phyloP scores from a whole-genome alignment of 2,888 invertebrate species.

The Melanostoma mellinum region DNA sequence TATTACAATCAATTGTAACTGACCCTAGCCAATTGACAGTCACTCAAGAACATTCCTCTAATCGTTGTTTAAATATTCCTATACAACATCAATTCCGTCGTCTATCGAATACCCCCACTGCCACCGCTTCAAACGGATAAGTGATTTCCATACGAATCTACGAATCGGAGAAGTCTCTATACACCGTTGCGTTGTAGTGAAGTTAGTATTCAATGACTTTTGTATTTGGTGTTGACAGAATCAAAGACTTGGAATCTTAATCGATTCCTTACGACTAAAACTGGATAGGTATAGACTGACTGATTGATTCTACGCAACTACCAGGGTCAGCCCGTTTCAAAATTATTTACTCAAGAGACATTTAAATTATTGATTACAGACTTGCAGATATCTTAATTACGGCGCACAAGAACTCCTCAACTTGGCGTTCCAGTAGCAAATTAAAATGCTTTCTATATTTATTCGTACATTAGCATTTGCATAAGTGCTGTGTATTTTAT shows the following conservation, averaged over 20 bases:
- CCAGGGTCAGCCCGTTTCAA: constrained; percentile 35
- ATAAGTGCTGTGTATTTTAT: constrained; percentile 68
- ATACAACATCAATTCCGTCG: constrained; percentile 28
- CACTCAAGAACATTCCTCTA: constrained; percentile 48
- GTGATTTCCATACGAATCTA: no score
- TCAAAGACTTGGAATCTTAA: constrained; percentile 39
- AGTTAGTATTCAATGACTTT: constrained; percentile 9
- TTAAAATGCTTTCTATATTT: constrained; percentile 55
- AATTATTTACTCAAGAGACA: constrained; percentile 41
- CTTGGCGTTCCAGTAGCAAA: constrained; percentile 48
- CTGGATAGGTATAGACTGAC: constrained; percentile 50
- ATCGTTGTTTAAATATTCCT: constrained; percentile 48
- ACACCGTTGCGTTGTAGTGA: background rate
- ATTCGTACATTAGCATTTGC: constrained; percentile 66
- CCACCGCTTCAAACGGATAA: no score
- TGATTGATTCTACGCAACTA: constrained; percentile 51
- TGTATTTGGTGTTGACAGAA: constrained; percentile 29
- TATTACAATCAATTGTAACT: constrained; percentile 58
- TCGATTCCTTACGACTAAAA: constrained; percentile 13
- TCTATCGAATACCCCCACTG: background rate
- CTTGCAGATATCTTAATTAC: constrained; percentile 57
- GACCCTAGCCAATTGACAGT: constrained; percentile 51
- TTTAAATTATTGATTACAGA: constrained; percentile 38
- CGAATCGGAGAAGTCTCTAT: no score
- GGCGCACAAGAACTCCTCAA: constrained; percentile 15